Base-by-base conservation (phyloP, 2,888 invertebrate genomes). In the Liposcelis brunnea region DNA sequence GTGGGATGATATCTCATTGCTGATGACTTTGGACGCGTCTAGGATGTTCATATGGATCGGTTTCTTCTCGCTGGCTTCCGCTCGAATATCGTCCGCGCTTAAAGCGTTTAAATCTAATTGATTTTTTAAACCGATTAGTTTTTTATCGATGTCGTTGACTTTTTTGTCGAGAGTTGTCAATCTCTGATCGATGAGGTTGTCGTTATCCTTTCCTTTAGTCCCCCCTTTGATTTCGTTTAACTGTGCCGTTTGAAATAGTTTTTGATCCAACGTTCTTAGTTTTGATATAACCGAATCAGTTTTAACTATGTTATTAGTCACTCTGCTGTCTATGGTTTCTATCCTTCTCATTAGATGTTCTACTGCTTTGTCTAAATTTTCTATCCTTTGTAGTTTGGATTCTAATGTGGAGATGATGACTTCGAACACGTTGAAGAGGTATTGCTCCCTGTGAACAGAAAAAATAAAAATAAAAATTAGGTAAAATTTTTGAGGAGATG, bases 321-420 rank as follows among this genome's bases (percentile, higher is more conserved):
- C 80, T 46, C 84, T 71, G 8, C 77, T 78, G 61, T 87, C 86
- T 38, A 89, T 64, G 1, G 77, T 76, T 64, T 87, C 87, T 6
- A 89, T 82, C 56, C 85, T 70, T 53, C 84, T 68, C 83, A 85
- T 85, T 47, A 89, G 65, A 58, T 85, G 83, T 58, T 87, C 86
- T 2, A 87, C 83, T 1, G 86, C 85, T 62, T 83, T 81, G 61
- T 89, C 87, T 47, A 87, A 64, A 60, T 85, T 86, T 58, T 87
- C 87, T 58, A 89, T 85, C 53, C 86, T 71, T 60, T 86, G 84
- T 11, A 89, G 67, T 66, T 87, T 87, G 4, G 84, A 82, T 62
- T 89, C 87, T 54, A 87, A 65, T 19, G 86, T 87, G 54, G 85
- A 83, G 48, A 87, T 85, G 53, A 90, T 85, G 45, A 85, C 84